phyloP scores from a whole-genome alignment of 2,888 invertebrate genomes.

The Nezara viridula region DNA sequence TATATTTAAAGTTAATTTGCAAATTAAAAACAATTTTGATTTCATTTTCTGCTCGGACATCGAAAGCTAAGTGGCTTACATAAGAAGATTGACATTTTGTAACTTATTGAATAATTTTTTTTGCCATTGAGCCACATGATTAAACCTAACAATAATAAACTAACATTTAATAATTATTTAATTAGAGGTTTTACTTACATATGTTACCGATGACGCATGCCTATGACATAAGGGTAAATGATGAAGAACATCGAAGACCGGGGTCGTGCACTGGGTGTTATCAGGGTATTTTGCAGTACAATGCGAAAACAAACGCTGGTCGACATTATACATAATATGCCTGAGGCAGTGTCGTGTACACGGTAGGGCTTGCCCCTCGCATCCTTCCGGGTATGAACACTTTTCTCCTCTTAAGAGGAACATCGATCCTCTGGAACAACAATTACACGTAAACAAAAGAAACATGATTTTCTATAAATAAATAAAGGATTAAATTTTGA shows the following conservation, averaged over 20 bases:
- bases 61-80: no score
- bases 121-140: no score
- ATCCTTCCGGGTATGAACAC: slow-evolving; percentile 65
- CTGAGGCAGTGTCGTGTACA: slow-evolving; percentile 85
- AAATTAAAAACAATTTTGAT: no score
- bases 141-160: no score
- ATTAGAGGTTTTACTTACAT: neutral
- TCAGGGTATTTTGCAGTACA: slow-evolving; percentile 86
- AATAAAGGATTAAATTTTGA: no score
- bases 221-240: slow-evolving; percentile 88
- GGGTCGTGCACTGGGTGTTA: slow-evolving; percentile 83
- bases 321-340: slow-evolving; percentile 88
- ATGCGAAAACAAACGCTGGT: slow-evolving; percentile 85
- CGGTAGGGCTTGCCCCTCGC: slow-evolving; percentile 73
- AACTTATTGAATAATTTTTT: no score
- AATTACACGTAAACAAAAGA: neutral
- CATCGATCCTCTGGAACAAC: slow-evolving; percentile 63
- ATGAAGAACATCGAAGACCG: slow-evolving; percentile 83
- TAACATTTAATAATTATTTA: neutral
- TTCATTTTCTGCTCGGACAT: no score
- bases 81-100: no score
- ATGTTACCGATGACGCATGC: slow-evolving; percentile 73
- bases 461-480: neutral
- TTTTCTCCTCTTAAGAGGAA: slow-evolving; percentile 64
- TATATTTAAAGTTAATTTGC: no score